Conservation (phyloP, 2,888 invertebrate genomes). For the Digitonthophagus gazella region DNA sequence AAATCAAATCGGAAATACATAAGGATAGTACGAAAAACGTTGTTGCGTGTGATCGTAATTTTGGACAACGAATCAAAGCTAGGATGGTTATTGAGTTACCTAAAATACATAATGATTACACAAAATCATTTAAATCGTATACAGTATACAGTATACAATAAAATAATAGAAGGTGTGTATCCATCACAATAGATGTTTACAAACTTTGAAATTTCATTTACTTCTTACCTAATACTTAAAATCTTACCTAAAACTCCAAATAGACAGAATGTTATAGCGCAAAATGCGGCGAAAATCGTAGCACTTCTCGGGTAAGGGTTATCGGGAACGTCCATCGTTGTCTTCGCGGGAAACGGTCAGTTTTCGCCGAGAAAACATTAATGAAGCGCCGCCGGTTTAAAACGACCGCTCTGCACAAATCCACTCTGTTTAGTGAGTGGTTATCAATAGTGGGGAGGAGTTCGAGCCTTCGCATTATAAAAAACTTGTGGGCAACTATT, state of each 20-base stretch:
- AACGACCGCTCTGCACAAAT: not conserved
- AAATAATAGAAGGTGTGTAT: not conserved
- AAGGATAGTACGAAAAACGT: conserved; percentile 85
- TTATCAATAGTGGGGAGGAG: not conserved
- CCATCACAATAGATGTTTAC: no score
- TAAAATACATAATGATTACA: conserved; percentile 49
- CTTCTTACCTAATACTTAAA: no score
- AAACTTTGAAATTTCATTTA: no score
- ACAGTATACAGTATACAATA: not conserved
- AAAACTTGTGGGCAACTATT: no score
- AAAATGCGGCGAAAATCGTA: conserved; percentile 73
- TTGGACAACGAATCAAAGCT: conserved; percentile 74
- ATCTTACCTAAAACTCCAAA: conserved; percentile 80
- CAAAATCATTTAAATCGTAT: not conserved
- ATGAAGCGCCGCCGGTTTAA: not conserved
- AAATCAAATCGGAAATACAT: conserved; percentile 81
- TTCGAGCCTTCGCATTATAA: no score
- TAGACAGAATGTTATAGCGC: conserved; percentile 76
- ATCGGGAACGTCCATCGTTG: not conserved
- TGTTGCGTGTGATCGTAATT: conserved; percentile 78
- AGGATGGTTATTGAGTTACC: conserved; percentile 81
- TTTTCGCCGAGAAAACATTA: not conserved
- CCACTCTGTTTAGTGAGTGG: not conserved
- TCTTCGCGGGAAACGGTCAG: not conserved
- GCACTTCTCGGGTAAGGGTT: conserved; percentile 65